phyloP scores from a whole-genome alignment of 2,888 invertebrate genomes.

The Ypsolopha sequella region DNA sequence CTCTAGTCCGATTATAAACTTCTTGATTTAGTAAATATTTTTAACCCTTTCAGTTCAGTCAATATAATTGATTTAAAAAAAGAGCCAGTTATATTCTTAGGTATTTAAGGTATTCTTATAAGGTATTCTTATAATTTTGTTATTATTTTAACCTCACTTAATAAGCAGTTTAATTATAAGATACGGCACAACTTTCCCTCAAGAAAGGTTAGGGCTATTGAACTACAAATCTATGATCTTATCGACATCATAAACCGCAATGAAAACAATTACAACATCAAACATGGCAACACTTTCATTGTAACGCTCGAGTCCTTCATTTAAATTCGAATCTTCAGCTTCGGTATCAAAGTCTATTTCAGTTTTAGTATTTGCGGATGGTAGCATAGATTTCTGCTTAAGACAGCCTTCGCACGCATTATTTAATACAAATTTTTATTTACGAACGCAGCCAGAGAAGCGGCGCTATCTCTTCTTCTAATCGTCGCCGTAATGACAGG shows the following conservation, averaged over 20 bases:
- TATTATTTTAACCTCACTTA: too few relatives aligned
- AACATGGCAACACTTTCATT: not conserved
- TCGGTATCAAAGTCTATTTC: not conserved
- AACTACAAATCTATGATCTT: slow-evolving; percentile 6
- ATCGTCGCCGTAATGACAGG: slow-evolving; percentile 57
- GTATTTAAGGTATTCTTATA: too few relatives aligned
- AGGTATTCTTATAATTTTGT: too few relatives aligned
- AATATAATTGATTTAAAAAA: too few relatives aligned
- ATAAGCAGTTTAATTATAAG: too few relatives aligned
- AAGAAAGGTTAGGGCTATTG: slow-evolving; percentile 4
- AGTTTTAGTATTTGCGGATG: slow-evolving; percentile 5
- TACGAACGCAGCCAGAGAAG: slow-evolving; percentile 53
- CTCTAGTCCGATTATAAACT: too few relatives aligned
- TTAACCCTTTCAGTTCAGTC: too few relatives aligned
- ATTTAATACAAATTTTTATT: slow-evolving; percentile 64
- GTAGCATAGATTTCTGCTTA: slow-evolving; percentile 14
- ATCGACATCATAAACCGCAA: slow-evolving; percentile 8
- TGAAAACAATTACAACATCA: slow-evolving; percentile 5
- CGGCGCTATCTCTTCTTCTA: slow-evolving; percentile 60
- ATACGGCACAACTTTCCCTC: not conserved
- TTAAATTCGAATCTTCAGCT: not conserved
- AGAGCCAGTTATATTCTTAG: too few relatives aligned
- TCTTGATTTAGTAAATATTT: too few relatives aligned
- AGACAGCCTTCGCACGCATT: slow-evolving; percentile 39
- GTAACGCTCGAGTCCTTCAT: not conserved